A percentile compares a stretch with the other conserved stretches of the same genome.
Evolutionary conservation across 1,140 invertebrate species (phyloP).

Genomic region (Papilio xuthus): DNA sequence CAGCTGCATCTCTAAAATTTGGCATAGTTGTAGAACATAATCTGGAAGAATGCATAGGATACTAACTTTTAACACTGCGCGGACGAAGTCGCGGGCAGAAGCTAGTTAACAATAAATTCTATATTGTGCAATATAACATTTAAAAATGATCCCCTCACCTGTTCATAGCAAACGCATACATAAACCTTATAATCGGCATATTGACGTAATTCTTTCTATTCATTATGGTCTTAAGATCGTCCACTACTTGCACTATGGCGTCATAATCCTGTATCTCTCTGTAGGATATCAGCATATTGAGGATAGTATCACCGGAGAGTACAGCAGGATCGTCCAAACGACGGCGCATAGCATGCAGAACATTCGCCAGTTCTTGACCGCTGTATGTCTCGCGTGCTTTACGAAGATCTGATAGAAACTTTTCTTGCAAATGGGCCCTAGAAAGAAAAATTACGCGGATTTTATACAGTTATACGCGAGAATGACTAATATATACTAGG

Average conservation of each 20-base stretch:
- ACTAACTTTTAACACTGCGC: no score
- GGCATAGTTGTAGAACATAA: no score
- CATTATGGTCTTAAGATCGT: slow-evolving; percentile 96
- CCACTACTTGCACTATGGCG: slow-evolving; percentile 98
- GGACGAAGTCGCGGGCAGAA: no score
- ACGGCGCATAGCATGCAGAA: slow-evolving; percentile 94
- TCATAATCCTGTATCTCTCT: slow-evolving; percentile 98
- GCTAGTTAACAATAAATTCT: neutral
- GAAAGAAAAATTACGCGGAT: slow-evolving; percentile 45
- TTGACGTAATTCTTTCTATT: slow-evolving; percentile 94
- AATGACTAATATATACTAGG: no score
- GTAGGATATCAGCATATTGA: slow-evolving; percentile 96
- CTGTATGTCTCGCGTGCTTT: slow-evolving; percentile 94
- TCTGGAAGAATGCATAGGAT: no score
- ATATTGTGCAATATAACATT: neutral
- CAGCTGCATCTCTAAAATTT: no score
- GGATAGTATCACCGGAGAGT: slow-evolving; percentile 95
- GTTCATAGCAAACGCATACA: slow-evolving; percentile 99
- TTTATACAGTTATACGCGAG: neutral
- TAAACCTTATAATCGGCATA: slow-evolving; percentile 94
- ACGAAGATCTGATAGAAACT: slow-evolving; percentile 96
- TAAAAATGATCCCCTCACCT: slow-evolving; percentile 81
- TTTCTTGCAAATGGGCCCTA: slow-evolving; percentile 98
- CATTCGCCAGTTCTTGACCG: slow-evolving; percentile 92
- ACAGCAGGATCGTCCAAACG: slow-evolving; percentile 98